Base-by-base conservation (phyloP, 2,888 invertebrate genomes). In the Ptychoptera albimana region DNA sequence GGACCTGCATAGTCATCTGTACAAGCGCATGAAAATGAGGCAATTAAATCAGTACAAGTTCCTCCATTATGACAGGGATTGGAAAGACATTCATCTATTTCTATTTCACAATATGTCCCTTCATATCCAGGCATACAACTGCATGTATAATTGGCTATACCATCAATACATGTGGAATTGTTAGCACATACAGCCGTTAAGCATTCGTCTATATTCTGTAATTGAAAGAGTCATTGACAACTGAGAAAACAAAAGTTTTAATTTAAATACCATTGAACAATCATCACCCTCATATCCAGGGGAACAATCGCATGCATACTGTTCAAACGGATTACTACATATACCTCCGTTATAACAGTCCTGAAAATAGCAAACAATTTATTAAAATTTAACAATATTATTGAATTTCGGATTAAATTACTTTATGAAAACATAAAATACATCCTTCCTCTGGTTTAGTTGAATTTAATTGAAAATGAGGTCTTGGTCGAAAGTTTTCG, bases 31-130 rank as follows among this genome's bases (percentile, higher is more conserved):
- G 66, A 60, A 65, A 75, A 91, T 37, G 70, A 71, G 30, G 85
- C 88, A 6, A 77, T 68, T 44, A 69, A 60, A 68, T 87, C 83
- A 10, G 69, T 59, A 64, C 93, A 93, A 41, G 74, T 73, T 46
- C 87, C 92, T 38, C 79, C 80, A 67, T 92, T 77, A 51, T 71
- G 71, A 61, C 92, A 93, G 23, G 89, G 88, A 46, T 68, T 63
- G 9, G 78, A 74, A 46, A 63, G 64, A 63, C 93, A 94, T 67
- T 93, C 92, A 66, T 92, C 77, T 37, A 89, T 82, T 60, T 93
- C 86, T 45, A 60, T 67, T 57, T 85, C 82, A 61, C 91, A 89
- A 75, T 73, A 66, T 54, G 73, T 70, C 12, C 87, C 86, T 49
- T 79, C 76, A 67, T 78, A 89, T n/a, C 88, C 89, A 0, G 69